Base-by-base conservation (phyloP, 2,797 vertebrate species). In the Hipposideros larvatus region DNA sequence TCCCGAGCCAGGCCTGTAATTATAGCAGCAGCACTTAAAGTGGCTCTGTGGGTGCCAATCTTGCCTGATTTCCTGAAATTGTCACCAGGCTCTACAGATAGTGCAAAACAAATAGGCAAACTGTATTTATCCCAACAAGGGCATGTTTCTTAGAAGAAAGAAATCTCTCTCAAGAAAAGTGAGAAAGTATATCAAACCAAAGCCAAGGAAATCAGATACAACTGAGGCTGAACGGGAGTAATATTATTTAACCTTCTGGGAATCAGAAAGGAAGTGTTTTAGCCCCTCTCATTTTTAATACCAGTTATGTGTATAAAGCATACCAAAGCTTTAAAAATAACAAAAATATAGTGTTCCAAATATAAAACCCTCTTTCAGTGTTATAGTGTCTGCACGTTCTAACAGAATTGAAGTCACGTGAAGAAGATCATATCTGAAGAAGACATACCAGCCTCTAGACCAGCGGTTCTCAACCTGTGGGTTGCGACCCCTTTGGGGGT, bases 21-120 rank as follows among this genome's bases (percentile, higher is more conserved):
- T 68, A 94, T 4, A 96, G 95, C 92, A 70, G 82, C 71, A 84
- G 90, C 18, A n/a, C 37, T 91, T 55, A 87, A 46, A 55, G 61
- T 48, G 31, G 85, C 82, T 94, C 86, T 16, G 2, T 2, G 75
- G 63, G 85, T 16, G 71, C 65, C 89, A 48, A 78, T 85, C 89
- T 94, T 19, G 16, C 70, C 48, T 57, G 65, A 82, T 70, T 96
- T 97, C 96, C 97, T 87, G 66, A 93, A 96, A 97, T 48, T 13
- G 21, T 70, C 96, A 78, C 77, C 63, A 51, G 77, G 82, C 86
- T 86, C 65, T 83, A 87, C 63, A 95, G 85, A 91, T 7, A 91
- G 21, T n/a, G n/a, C 86, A 68, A 4, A 51, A 66, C 34, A 85
- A 86, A 92, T 0, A 78, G 87, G 63, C 59, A 87, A 74, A 82